These are phyloP conservation scores for Macrocentrus cingulum DNA, from an alignment of 1,140 invertebrate species.

Conservation along the genomic window DNA sequence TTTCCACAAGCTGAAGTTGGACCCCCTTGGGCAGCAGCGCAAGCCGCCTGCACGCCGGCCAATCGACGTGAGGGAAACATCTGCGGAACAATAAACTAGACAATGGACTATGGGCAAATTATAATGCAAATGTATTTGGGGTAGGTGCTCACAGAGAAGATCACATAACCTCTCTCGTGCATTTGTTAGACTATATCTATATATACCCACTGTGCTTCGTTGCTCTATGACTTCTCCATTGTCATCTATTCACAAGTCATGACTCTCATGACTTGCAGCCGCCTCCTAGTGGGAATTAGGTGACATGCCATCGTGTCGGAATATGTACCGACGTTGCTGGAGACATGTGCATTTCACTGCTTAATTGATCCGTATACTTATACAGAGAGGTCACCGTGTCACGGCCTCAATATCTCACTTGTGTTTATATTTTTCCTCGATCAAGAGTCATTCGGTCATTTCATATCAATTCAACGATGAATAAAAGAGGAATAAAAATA, in stretches of 20 bases:
- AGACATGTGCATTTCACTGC: background rate
- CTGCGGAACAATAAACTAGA: conserved; percentile 12
- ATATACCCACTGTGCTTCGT: too few relatives aligned
- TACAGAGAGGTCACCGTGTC: conserved; percentile 1
- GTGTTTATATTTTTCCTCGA: background rate
- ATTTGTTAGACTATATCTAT: too few relatives aligned
- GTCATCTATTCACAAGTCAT: conserved; percentile 5
- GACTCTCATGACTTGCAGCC: conserved; percentile 6
- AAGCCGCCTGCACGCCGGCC: background rate
- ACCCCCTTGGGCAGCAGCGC: background rate
- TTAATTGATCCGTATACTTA: background rate
- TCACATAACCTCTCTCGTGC: too few relatives aligned
- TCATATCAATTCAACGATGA: too few relatives aligned
- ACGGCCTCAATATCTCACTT: background rate
- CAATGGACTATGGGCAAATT: conserved; percentile 13
- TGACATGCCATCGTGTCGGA: background rate
- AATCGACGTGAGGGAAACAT: conserved; percentile 9
- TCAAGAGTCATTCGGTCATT: background rate
- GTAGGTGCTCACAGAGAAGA: background rate
- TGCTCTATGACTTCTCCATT: too few relatives aligned
- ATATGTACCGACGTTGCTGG: background rate
- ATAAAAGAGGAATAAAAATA: too few relatives aligned
- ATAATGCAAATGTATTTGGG: conserved; percentile 13
- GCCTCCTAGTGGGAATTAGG: conserved; percentile 1
- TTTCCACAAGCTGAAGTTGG: background rate